Percentiles rank a stretch among this genome's conserved stretches.
Conservation (phyloP, 64 coral and sea anemone genomes). For the Acropora tenuis region DNA sequence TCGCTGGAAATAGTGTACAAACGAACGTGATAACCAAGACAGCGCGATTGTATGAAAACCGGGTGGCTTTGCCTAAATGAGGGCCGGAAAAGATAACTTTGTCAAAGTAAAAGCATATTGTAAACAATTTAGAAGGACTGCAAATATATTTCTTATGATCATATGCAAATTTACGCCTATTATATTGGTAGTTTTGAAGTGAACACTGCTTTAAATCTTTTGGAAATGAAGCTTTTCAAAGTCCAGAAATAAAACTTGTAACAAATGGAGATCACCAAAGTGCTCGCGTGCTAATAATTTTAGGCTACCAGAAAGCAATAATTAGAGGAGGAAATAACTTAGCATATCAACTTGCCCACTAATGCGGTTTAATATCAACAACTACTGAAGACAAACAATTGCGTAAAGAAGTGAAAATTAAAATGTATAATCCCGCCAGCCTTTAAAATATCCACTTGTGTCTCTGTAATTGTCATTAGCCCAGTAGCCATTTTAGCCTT, state of each 20-base stretch:
- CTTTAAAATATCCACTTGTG: not conserved
- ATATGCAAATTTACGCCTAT: too few relatives aligned
- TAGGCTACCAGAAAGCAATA: not conserved
- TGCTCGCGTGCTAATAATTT: not conserved
- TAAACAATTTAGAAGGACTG: too few relatives aligned
- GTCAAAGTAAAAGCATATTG: too few relatives aligned
- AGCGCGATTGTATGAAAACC: too few relatives aligned
- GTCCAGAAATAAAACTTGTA: not conserved
- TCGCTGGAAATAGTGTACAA: too few relatives aligned
- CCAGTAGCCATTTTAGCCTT: not conserved
- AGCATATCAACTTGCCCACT: not conserved
- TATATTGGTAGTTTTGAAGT: too few relatives aligned
- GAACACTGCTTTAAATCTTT: not conserved
- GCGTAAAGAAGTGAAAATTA: not conserved
- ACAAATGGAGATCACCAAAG: not conserved
- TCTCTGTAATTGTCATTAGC: slow-evolving; percentile 1
- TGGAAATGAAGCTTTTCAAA: not conserved
- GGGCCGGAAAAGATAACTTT: too few relatives aligned
- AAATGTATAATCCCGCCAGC: slow-evolving; percentile 2
- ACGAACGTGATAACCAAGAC: too few relatives aligned
- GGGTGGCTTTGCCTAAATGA: too few relatives aligned
- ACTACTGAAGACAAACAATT: not conserved
- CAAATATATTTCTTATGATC: too few relatives aligned
- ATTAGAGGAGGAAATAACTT: not conserved
- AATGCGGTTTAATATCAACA: slow-evolving; percentile 21